Evolutionary conservation across 2,888 invertebrate species (phyloP).

Genomic region (Tetropium fuscum): DNA sequence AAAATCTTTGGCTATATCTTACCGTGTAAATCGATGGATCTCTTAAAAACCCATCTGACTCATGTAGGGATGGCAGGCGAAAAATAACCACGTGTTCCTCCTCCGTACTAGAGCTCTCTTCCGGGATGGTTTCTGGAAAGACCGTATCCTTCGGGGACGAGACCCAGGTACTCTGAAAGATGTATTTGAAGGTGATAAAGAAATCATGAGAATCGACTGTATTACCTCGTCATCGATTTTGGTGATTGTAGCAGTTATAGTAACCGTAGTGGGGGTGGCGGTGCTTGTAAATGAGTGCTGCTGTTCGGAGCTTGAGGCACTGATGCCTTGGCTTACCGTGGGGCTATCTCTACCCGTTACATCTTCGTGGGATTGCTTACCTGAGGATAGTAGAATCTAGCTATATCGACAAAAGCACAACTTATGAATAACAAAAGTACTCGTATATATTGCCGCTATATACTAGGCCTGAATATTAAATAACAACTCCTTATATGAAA

Average conservation of each 20-base stretch:
- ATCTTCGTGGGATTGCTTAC: constrained; percentile 59
- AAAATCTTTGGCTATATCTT: no score
- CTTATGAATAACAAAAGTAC: no score
- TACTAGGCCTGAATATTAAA: no score
- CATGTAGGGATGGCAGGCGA: constrained; percentile 81
- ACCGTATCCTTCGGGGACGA: constrained; percentile 90
- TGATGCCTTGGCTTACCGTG: constrained; percentile 69
- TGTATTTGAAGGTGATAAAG: no score
- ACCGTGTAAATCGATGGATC: constrained; percentile 87
- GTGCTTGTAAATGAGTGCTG: constrained; percentile 65
- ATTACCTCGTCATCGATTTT: constrained; percentile 72
- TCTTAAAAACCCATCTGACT: constrained; percentile 77
- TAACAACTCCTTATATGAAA: no score
- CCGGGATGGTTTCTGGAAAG: constrained; percentile 93
- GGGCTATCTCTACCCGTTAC: constrained; percentile 70
- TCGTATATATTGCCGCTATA: no score
- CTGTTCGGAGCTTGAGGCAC: constrained; percentile 55
- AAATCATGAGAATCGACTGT: not conserved
- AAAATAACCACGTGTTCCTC: constrained; percentile 94
- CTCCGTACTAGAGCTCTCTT: constrained; percentile 92
- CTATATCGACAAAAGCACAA: no score
- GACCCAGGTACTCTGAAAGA: constrained; percentile 79
- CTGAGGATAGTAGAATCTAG: no score
- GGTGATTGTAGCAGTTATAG: constrained; percentile 64
- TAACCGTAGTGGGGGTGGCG: constrained; percentile 58